Evolutionary conservation across 2,888 invertebrate species (phyloP), one percentile per base, ranked within the genome.

Genomic region (Tenodera sinensis): DNA sequence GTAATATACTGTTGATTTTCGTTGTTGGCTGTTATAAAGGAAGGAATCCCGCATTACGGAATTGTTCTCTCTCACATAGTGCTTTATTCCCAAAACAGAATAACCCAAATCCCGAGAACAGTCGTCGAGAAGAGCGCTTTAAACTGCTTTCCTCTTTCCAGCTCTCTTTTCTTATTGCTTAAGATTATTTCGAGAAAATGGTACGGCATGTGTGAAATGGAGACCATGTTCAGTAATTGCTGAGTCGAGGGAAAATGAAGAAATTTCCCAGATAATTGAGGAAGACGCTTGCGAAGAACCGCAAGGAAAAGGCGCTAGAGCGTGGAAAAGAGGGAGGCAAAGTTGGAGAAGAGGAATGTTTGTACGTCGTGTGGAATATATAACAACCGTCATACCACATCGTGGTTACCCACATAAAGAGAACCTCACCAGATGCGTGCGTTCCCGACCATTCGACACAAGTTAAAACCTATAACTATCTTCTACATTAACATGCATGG

Each of bases 201-300:
- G 34, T 34, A 34, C 83, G 87, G 87, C 87, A 87, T 87, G 87
- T 87, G 87, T 83, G 87, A 87, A 87, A 87, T 87, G 30, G 87
- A 87, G 87, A 85, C 28, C 28, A 25, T 81, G 28, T 54, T 12
- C 25, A 30, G 83, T 87, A 87, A 87, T 87, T 87, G 83, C 87
- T 83, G 28, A 81, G 30, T 28, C 30, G 84, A 84, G 34, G 28
- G 34, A 71, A 87, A 87, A 87, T 87, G 87, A 87, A 87, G 87
- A 87, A 87, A 87, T 87, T 87, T 87, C 87, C 34, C 81, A 87
- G 87, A 87, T 87, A 87, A 87, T 87, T 87, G 87, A 87, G 87
- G 87, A 86, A 71, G 54, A 71, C 54, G 54, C 54, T 20, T 71
- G 54, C 54, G 25, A 71, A 71, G 54, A 71, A 71, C 54, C 54